A percentile compares a stretch with the other conserved stretches of the same genome.
Evolutionary conservation across 2,797 vertebrate species (phyloP).

Genomic region (Mus spretus): DNA sequence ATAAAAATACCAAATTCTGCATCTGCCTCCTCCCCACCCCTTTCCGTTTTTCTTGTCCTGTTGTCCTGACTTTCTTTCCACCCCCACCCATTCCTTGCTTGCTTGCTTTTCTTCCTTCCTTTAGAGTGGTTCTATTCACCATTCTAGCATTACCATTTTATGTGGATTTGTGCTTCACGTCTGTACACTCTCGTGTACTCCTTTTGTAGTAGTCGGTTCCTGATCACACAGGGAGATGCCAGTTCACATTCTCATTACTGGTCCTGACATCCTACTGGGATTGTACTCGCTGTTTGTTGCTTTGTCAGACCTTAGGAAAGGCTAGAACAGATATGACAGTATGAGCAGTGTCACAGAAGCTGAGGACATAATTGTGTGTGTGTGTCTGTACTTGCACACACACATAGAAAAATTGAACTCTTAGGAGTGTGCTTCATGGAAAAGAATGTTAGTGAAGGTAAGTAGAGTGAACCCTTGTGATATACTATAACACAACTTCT

Average conservation of each 20-base stretch:
- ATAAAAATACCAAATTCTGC: not conserved
- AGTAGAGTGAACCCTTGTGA: constrained; percentile 65
- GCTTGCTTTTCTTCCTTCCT: not conserved
- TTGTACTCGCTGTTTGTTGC: constrained; percentile 24
- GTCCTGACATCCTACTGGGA: not conserved
- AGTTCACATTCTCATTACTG: not conserved
- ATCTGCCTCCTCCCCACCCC: not conserved
- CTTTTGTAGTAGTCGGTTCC: not conserved
- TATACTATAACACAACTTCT: not conserved
- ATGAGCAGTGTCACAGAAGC: not conserved
- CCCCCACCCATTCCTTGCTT: not conserved
- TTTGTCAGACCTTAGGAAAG: constrained; percentile 47
- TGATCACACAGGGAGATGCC: not conserved
- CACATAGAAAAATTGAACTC: not conserved
- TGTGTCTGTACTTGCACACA: no score
- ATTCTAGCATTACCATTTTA: not conserved
- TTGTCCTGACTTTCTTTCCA: not conserved
- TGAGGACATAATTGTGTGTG: not conserved
- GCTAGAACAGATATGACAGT: constrained; percentile 16
- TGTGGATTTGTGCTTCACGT: not conserved
- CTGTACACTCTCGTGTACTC: constrained; percentile 36
- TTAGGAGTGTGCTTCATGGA: constrained; percentile 28
- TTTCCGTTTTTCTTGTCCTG: not conserved
- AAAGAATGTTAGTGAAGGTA: constrained; percentile 36
- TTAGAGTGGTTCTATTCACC: not conserved